These are phyloP conservation scores for Tetramorium bicarinatum DNA, from an alignment of 2,888 invertebrate species.

Conservation along the genomic window DNA sequence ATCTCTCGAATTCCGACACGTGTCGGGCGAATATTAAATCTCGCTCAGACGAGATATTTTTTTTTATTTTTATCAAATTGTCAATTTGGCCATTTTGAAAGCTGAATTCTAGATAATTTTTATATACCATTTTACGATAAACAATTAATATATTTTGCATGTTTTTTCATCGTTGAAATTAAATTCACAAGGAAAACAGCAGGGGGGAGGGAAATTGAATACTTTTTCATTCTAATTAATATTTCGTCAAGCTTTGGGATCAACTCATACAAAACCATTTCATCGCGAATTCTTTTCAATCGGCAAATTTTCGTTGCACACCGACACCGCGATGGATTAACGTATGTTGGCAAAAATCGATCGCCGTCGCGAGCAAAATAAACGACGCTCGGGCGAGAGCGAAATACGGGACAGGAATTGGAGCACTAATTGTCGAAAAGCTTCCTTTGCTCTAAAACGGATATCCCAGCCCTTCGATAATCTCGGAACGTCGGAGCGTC, in stretches of 20 bases:
- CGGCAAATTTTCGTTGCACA: not conserved
- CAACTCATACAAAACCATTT: not conserved
- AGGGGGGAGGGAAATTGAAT: not conserved
- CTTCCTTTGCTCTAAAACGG: constrained; percentile 9
- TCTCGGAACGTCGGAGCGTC: constrained; percentile 26
- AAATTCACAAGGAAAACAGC: not conserved
- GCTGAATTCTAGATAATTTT: not conserved
- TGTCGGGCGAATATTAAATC: not conserved
- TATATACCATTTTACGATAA: too few species aligned
- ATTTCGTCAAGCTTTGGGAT: not conserved
- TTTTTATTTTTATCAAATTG: not conserved
- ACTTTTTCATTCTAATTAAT: not conserved
- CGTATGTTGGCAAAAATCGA: constrained; percentile 8
- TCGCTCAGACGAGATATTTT: not conserved
- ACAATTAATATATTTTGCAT: too few species aligned
- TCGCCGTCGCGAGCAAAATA: constrained; percentile 4
- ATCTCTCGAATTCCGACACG: not conserved
- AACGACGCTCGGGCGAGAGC: not conserved
- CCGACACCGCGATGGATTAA: not conserved
- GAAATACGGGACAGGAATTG: constrained; percentile 1
- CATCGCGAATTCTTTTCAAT: not conserved
- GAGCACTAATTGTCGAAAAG: constrained; percentile 21
- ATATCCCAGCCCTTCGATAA: constrained; percentile 34
- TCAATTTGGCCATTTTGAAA: not conserved
- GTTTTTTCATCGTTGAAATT: not conserved